Evolutionary conservation across 2,113 vertebrate genomes (phyloP).

Genomic region (Dipodomys merriami): DNA sequence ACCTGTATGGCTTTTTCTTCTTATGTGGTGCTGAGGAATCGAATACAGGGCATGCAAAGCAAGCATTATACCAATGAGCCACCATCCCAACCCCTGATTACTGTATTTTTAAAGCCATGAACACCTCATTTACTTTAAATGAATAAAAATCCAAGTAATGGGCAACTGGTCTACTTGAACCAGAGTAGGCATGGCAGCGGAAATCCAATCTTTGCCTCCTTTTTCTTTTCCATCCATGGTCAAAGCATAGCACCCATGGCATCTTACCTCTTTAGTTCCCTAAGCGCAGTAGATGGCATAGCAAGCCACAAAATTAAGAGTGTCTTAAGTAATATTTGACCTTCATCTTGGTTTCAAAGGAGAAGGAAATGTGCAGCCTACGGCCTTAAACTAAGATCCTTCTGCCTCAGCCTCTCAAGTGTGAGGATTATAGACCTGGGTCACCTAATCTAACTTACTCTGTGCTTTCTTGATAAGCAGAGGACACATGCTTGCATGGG

Average conservation of each 20-base stretch:
- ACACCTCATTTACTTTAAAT: too few relatives aligned
- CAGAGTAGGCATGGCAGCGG: background rate
- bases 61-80: too few relatives aligned
- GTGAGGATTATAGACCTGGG: background rate
- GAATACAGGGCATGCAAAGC: too few relatives aligned
- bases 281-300: accelerated
- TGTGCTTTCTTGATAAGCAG: background rate
- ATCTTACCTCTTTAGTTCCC: background rate
- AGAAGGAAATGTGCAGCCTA: background rate
- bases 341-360: background rate
- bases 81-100: too few relatives aligned
- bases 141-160: background rate
- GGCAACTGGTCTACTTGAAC: background rate
- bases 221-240: too few relatives aligned
- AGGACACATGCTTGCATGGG: background rate
- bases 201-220: accelerated
- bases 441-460: background rate
- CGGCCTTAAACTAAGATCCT: too few relatives aligned
- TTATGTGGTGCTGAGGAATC: too few relatives aligned
- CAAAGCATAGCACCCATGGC: background rate
- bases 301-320: too few relatives aligned
- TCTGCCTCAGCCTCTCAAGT: background rate
- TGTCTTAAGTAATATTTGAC: background rate
- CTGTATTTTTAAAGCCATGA: too few relatives aligned
- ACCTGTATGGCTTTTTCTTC: too few relatives aligned